Percentiles rank a stretch among this genome's conserved stretches.
Conservation (phyloP, 2,888 invertebrate genomes). For the Bunonema sp. region DNA sequence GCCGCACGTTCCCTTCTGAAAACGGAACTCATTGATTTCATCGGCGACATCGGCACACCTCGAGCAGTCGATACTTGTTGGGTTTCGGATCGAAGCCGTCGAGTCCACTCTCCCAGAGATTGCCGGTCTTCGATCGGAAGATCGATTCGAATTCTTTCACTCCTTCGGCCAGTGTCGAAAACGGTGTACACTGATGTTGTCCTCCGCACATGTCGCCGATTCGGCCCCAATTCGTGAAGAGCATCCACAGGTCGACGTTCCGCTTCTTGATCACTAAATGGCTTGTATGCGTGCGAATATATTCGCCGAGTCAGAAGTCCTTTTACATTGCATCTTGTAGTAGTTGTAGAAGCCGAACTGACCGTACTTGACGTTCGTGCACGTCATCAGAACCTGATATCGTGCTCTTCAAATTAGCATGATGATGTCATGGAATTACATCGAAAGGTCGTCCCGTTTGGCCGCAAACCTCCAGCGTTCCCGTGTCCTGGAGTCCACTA, state of each 20-base stretch:
- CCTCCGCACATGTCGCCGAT: slow-evolving; percentile 46
- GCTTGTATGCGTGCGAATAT: neutral
- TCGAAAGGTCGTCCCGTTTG: slow-evolving; percentile 18
- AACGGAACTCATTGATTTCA: too few relatives aligned
- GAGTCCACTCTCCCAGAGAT: slow-evolving; percentile 28
- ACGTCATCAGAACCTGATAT: slow-evolving; percentile 45
- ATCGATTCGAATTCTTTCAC: slow-evolving; percentile 50
- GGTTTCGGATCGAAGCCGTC: slow-evolving; percentile 33
- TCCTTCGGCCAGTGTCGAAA: slow-evolving; percentile 46
- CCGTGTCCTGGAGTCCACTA: slow-evolving; percentile 15
- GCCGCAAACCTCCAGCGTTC: slow-evolving; percentile 16
- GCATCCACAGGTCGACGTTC: slow-evolving; percentile 47
- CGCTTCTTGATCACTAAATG: slow-evolving; percentile 44
- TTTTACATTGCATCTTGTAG: slow-evolving; percentile 32
- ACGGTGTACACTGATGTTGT: slow-evolving; percentile 48
- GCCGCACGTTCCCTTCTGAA: too few relatives aligned
- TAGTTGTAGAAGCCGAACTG: slow-evolving; percentile 51
- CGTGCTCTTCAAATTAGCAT: neutral
- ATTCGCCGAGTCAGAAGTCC: neutral
- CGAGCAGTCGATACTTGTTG: slow-evolving; percentile 49
- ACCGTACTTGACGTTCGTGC: slow-evolving; percentile 48
- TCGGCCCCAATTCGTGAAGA: slow-evolving; percentile 53
- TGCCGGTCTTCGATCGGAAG: slow-evolving; percentile 50
- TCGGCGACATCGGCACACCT: slow-evolving; percentile 13
- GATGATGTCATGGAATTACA: slow-evolving; percentile 3